A percentile compares a stretch with the other conserved stretches of the same genome.
Evolutionary conservation across 2,113 vertebrate species (phyloP).

Genomic region (Forbesichthys agassizii): DNA sequence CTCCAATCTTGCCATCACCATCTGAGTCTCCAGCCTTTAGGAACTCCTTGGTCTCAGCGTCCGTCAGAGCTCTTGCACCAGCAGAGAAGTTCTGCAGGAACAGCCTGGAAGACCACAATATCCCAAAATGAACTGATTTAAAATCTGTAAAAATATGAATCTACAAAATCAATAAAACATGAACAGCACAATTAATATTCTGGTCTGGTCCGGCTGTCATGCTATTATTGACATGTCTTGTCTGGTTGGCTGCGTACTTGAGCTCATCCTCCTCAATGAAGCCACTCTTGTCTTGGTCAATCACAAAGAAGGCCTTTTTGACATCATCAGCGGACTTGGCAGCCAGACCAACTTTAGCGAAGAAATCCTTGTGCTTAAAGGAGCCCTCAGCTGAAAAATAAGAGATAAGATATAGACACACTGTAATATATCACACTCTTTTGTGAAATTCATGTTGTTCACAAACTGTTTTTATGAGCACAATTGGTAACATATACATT

Average conservation of each 20-base stretch:
- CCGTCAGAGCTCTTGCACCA: conserved; percentile 74
- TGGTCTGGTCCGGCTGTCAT: too few species aligned
- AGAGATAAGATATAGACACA: conserved; percentile 7
- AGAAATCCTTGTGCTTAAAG: conserved; percentile 84
- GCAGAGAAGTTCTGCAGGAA: conserved; percentile 82
- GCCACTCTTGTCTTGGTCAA: conserved; percentile 86
- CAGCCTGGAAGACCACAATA: conserved; percentile 49
- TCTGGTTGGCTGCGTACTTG: conserved; percentile 66
- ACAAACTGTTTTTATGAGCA: too few species aligned
- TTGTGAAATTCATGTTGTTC: not conserved
- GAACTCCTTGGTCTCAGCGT: conserved; percentile 76
- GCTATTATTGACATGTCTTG: too few species aligned
- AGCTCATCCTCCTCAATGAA: conserved; percentile 86
- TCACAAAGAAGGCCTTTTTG: conserved; percentile 80
- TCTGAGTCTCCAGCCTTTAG: conserved; percentile 78
- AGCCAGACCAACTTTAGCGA: conserved; percentile 77
- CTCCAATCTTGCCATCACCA: conserved; percentile 82
- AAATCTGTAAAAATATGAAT: not conserved
- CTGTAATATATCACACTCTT: not conserved
- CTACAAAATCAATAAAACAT: not conserved
- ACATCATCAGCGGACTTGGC: conserved; percentile 74
- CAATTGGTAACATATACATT: too few species aligned
- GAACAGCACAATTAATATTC: too few species aligned
- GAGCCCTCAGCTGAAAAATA: conserved; percentile 77
- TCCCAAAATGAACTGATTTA: not conserved